Percentiles rank a stretch among this genome's conserved stretches.
phyloP scores from a whole-genome alignment of 2,888 invertebrate species.

The Hyles lineata region DNA sequence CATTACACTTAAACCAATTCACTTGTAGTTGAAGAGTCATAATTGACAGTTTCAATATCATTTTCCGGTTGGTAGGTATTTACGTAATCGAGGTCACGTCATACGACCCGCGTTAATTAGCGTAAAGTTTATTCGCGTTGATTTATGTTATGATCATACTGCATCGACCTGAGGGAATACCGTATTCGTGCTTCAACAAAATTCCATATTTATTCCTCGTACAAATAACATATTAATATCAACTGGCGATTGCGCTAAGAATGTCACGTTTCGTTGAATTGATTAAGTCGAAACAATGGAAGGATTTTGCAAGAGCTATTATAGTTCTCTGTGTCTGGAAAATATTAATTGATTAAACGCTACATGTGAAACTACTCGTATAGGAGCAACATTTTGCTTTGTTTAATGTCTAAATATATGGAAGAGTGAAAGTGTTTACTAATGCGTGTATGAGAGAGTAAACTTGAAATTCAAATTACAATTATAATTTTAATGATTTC shows the following conservation, averaged over 20 bases:
- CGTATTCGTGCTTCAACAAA: slow-evolving; percentile 45
- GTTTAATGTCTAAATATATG: background rate
- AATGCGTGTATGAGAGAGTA: background rate
- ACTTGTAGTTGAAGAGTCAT: slow-evolving; percentile 13
- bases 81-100: background rate
- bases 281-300: slow-evolving; percentile 52
- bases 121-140: slow-evolving; percentile 11
- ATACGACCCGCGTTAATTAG: background rate
- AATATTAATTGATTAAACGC: slow-evolving; percentile 39
- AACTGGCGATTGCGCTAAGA: slow-evolving; percentile 40
- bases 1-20: slow-evolving; percentile 27
- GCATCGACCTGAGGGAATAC: slow-evolving; percentile 16
- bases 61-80: slow-evolving; percentile 45
- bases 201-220: slow-evolving; percentile 35
- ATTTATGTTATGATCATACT: slow-evolving; percentile 28
- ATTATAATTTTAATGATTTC: background rate
- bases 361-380: background rate
- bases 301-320: slow-evolving; percentile 50
- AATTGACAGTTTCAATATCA: slow-evolving; percentile 51
- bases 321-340: slow-evolving; percentile 40
- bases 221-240: slow-evolving; percentile 31
- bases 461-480: slow-evolving; percentile 11
- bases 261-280: slow-evolving; percentile 41
- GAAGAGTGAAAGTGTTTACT: slow-evolving; percentile 16
- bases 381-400: background rate